These are phyloP conservation scores for Pipra filicauda DNA, from an alignment of 2,113 vertebrate genomes.

Conservation along the genomic window DNA sequence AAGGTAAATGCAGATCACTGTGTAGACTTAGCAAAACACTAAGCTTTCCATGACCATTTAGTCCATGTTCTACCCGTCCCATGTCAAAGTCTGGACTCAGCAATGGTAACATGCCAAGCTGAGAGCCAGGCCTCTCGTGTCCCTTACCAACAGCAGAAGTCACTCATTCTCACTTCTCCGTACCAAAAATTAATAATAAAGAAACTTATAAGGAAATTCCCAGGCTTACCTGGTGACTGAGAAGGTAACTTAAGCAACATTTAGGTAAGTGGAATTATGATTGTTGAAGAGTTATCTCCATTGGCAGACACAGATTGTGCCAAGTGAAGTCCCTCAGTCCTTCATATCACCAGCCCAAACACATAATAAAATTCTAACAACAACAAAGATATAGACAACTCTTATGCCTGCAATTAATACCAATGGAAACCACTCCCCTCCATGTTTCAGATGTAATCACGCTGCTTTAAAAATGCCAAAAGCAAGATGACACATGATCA, in stretches of 20 bases:
- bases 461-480: not conserved
- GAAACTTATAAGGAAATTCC: not conserved
- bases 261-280: slow-evolving; percentile 76
- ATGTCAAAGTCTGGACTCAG: not conserved
- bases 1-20: not conserved
- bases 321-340: not conserved
- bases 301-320: slow-evolving; percentile 24
- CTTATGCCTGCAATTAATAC: not conserved
- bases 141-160: not conserved
- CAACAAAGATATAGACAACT: not conserved
- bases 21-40: not conserved
- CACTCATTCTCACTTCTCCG: not conserved
- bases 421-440: not conserved
- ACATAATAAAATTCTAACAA: not conserved
- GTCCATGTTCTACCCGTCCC: not conserved
- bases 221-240: slow-evolving; percentile 68
- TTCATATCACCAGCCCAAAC: not conserved
- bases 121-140: not conserved
- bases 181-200: not conserved
- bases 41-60: not conserved
- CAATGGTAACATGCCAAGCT: fast-evolving
- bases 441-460: not conserved
- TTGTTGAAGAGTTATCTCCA: slow-evolving; percentile 84
- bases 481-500: not conserved
- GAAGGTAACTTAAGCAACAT: slow-evolving; percentile 81